phyloP scores from a whole-genome alignment of 2,113 vertebrate species.

The Syngnathus scovelli region DNA sequence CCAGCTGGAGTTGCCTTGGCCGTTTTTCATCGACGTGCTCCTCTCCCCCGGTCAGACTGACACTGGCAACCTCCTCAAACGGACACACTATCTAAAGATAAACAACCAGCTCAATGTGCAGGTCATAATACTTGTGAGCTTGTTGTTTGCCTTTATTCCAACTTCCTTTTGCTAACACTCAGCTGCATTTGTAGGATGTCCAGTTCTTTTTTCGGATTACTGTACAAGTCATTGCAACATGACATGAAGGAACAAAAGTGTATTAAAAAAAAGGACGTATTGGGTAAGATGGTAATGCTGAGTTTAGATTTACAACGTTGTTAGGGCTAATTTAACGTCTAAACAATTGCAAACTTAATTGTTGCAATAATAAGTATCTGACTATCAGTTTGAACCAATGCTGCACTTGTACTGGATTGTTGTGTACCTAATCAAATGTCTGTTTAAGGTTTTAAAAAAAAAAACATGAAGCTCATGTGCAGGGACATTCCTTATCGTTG shows the following conservation, averaged over 20 bases:
- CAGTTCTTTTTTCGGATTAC: not conserved
- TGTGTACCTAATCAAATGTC: not conserved
- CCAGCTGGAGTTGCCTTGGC: constrained; percentile 26
- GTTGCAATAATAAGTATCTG: not conserved
- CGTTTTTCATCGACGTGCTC: constrained; percentile 3
- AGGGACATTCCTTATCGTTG: constrained; percentile 34
- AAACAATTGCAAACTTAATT: not conserved
- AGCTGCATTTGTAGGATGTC: constrained; percentile 3
- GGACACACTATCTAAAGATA: constrained; percentile 45
- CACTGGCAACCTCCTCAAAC: constrained; percentile 39
- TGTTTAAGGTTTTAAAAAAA: not conserved
- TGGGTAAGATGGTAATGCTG: not conserved
- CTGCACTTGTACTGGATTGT: not conserved
- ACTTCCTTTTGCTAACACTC: constrained; percentile 12
- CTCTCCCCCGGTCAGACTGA: constrained; percentile 42
- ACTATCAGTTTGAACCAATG: not conserved
- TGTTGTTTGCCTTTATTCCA: constrained; percentile 47
- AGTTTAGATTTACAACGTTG: not conserved
- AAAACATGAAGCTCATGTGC: not conserved
- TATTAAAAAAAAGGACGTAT: too few relatives aligned
- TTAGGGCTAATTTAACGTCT: not conserved
- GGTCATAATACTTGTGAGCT: constrained; percentile 9
- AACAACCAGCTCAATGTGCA: constrained; percentile 30
- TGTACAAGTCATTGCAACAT: not conserved
- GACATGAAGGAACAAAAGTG: too few relatives aligned